These are phyloP conservation scores for Shargacucullia verbasci DNA, from an alignment of 2,888 invertebrate genomes.

Conservation along the genomic window DNA sequence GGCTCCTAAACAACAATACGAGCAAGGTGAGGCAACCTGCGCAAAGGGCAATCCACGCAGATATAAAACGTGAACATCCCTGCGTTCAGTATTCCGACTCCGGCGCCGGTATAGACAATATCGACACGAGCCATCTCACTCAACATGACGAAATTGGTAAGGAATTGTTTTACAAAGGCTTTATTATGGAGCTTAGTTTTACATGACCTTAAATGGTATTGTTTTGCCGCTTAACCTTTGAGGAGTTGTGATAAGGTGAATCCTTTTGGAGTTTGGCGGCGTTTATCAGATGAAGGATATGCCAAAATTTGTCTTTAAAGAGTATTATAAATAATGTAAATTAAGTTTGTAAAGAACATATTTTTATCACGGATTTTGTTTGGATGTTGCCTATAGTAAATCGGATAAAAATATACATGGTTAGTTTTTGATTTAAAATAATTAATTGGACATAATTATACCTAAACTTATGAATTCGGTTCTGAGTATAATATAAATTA, in stretches of 20 bases:
- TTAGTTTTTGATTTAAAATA: no score
- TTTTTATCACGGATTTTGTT: no score
- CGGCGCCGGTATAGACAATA: conserved; percentile 66
- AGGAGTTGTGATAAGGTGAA: conserved; percentile 26
- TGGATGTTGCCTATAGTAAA: no score
- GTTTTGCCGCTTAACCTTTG: conserved; percentile 41
- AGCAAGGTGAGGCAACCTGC: conserved; percentile 84
- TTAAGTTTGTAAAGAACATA: no score
- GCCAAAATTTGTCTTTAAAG: no score
- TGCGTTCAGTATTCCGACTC: conserved; percentile 73
- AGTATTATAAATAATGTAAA: no score
- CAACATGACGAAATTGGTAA: conserved; percentile 80
- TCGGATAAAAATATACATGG: no score
- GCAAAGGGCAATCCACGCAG: conserved; percentile 82
- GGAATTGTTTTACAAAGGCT: conserved; percentile 52
- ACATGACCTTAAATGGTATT: conserved; percentile 37
- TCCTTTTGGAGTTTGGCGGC: conserved; percentile 29
- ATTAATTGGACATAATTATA: no score
- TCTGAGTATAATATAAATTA: no score
- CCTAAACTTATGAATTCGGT: no score
- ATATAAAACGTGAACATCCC: conserved; percentile 85
- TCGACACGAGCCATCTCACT: conserved; percentile 63
- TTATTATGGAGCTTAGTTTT: conserved; percentile 29
- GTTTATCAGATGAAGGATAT: conserved; percentile 22
- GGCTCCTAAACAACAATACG: conserved; percentile 77